phyloP scores from a whole-genome alignment of 37 sponge, comb jelly and placozoan species.

The Chondrosia reniformis region DNA sequence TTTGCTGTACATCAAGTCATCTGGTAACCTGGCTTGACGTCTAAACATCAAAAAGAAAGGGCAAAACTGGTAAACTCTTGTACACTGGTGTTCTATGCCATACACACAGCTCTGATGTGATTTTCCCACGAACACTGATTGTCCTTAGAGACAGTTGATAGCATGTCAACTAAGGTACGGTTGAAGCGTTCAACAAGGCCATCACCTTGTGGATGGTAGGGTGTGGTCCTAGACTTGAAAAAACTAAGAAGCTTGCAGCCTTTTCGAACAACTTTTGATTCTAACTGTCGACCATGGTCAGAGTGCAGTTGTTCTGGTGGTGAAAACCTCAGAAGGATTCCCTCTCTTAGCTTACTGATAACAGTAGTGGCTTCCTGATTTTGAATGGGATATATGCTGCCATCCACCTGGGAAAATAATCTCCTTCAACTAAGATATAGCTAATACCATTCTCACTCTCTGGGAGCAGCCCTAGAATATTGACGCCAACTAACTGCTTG shows the following conservation, averaged over 20 bases:
- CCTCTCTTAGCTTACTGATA: background rate
- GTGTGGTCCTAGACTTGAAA: constrained; percentile 29
- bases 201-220: constrained; percentile 41
- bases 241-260: constrained; percentile 26
- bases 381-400: constrained; percentile 23
- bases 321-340: background rate
- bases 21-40: background rate
- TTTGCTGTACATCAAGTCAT: background rate
- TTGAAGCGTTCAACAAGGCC: constrained; percentile 28
- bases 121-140: constrained; percentile 15
- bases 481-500: constrained; percentile 22
- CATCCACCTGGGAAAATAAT: constrained; percentile 41
- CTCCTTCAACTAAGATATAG: constrained; percentile 33
- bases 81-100: constrained; percentile 33
- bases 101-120: background rate
- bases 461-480: constrained; percentile 30
- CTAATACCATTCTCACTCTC: background rate
- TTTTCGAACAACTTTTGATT: constrained; percentile 11
- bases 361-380: constrained; percentile 23
- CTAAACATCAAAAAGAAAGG: background rate
- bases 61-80: background rate
- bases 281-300: constrained; percentile 28
- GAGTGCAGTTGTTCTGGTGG: constrained; percentile 21
- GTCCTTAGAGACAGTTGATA: constrained; percentile 3
- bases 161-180: constrained; percentile 22